Conservation (phyloP, 2,797 vertebrate species). For the Hapalemur alaotrensis region DNA sequence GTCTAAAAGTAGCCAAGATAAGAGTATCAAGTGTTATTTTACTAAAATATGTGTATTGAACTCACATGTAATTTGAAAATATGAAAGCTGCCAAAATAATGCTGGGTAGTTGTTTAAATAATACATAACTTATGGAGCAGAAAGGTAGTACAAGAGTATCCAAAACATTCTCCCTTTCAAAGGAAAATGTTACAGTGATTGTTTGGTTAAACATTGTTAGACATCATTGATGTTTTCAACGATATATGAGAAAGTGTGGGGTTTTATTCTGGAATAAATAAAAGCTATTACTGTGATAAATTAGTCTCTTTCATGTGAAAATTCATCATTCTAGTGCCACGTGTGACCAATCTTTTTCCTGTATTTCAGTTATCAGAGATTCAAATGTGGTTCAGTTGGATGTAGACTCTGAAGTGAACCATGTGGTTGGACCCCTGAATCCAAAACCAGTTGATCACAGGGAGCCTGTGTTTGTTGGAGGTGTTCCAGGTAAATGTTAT, state of each 20-base stretch:
- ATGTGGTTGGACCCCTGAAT: slow-evolving; percentile 90
- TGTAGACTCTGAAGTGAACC: slow-evolving; percentile 94
- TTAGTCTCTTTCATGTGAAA: slow-evolving; percentile 10
- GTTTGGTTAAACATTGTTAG: not conserved
- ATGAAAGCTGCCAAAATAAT: not conserved
- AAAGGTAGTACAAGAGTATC: not conserved
- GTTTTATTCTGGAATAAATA: slow-evolving; percentile 38
- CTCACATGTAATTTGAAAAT: slow-evolving; percentile 34
- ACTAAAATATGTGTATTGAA: not conserved
- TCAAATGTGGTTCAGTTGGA: slow-evolving; percentile 92
- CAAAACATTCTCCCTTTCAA: slow-evolving; percentile 16
- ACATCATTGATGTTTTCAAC: not conserved
- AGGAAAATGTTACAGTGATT: not conserved
- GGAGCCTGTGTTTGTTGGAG: slow-evolving; percentile 93
- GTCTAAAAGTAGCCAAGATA: not conserved
- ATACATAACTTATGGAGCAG: not conserved
- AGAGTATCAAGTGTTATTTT: not conserved
- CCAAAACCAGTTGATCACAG: slow-evolving; percentile 83
- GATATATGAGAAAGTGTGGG: not conserved
- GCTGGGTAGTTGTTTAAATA: not conserved
- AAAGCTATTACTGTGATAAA: not conserved
- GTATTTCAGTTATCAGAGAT: slow-evolving; percentile 92
- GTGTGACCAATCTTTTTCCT: slow-evolving; percentile 50
- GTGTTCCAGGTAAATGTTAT: slow-evolving; percentile 90
- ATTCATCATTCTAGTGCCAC: not conserved